Evolutionary conservation across 2,113 vertebrate species (phyloP).

Genomic region (Pollachius pollachius): DNA sequence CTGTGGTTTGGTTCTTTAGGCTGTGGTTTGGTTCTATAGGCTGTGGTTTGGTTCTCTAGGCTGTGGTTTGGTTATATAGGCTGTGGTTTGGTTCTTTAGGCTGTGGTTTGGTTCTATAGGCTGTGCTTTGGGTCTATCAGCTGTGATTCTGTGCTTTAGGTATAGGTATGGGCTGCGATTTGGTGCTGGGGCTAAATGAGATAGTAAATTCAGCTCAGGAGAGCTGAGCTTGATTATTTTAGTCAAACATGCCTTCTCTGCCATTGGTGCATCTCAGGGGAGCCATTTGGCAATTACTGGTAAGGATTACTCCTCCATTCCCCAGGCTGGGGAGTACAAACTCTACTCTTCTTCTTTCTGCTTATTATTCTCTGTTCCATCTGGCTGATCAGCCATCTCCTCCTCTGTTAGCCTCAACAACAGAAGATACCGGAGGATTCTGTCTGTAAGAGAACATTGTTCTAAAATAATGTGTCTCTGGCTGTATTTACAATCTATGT

Average conservation of each 20-base stretch:
- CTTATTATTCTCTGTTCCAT: constrained; percentile 13
- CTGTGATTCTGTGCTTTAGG: too few species aligned
- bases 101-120: too few species aligned
- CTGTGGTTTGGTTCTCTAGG: too few species aligned
- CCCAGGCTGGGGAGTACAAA: constrained; percentile 19
- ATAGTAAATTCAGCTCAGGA: constrained; percentile 49
- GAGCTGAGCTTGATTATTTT: constrained; percentile 31
- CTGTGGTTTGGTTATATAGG: too few species aligned
- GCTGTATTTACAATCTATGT: too few species aligned
- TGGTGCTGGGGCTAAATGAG: constrained; percentile 25
- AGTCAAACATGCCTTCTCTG: constrained; percentile 53
- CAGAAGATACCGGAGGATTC: too few species aligned
- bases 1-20: too few species aligned
- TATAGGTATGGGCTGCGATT: constrained; percentile 37
- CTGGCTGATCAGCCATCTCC: constrained; percentile 20
- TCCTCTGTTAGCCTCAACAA: not conserved
- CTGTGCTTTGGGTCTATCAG: too few species aligned
- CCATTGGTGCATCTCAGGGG: constrained; percentile 51
- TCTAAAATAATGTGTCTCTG: too few species aligned
- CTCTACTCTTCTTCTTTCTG: constrained; percentile 18
- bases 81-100: too few species aligned
- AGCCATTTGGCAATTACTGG: constrained; percentile 56
- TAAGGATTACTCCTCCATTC: constrained; percentile 40
- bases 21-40: too few species aligned
- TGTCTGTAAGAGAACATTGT: too few species aligned